Conservation (phyloP, 2,888 invertebrate species). For the Diploptera punctata region DNA sequence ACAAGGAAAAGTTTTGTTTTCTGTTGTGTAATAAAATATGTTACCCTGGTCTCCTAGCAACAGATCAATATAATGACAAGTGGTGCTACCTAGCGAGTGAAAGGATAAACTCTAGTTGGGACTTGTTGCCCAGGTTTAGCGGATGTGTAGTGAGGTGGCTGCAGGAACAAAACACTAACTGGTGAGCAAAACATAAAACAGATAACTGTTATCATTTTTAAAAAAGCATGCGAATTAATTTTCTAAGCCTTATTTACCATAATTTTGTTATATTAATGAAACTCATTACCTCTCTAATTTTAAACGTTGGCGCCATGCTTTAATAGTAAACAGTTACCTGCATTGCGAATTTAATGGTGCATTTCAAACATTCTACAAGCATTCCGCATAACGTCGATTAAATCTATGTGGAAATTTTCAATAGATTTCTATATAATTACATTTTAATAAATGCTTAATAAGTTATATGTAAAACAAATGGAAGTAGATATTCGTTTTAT, state of each 20-base stretch:
- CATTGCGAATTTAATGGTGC: not conserved
- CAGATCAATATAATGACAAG: conserved; percentile 10
- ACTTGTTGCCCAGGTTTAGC: conserved; percentile 19
- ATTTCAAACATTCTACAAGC: not conserved
- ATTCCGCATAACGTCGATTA: too few relatives aligned
- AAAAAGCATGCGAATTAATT: too few relatives aligned
- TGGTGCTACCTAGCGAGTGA: not conserved
- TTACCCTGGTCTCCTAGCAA: conserved; percentile 6
- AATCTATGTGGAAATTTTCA: too few relatives aligned
- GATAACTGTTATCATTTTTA: too few relatives aligned
- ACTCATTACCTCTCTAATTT: not conserved
- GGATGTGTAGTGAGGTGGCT: not conserved
- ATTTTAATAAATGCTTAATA: too few relatives aligned
- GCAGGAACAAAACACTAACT: not conserved
- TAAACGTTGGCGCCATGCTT: not conserved
- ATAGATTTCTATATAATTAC: too few relatives aligned
- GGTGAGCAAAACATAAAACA: too few relatives aligned
- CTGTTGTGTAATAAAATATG: too few relatives aligned
- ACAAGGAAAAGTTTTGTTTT: too few relatives aligned
- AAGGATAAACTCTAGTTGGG: conserved; percentile 3
- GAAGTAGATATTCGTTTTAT: too few relatives aligned
- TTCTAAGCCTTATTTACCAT: too few relatives aligned
- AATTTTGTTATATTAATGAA: not conserved
- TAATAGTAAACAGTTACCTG: not conserved
- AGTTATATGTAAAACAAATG: too few relatives aligned